phyloP scores from a whole-genome alignment of 2,888 invertebrate species.

The Thelaira solivaga region DNA sequence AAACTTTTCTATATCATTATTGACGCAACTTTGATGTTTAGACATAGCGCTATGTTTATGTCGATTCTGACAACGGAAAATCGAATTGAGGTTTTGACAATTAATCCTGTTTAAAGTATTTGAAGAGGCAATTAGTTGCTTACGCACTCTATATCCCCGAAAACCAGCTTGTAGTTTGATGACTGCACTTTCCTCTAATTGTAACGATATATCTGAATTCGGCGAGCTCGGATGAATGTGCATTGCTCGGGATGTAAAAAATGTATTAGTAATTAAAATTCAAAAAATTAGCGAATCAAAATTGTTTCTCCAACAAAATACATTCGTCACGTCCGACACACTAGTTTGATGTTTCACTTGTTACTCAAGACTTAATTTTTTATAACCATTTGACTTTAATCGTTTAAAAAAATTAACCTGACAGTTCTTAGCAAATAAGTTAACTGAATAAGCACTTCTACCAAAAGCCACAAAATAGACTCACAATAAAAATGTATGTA shows the following conservation, averaged over 20 bases:
- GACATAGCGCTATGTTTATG: conserved; percentile 33
- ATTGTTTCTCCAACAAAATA: neutral
- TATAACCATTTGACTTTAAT: neutral
- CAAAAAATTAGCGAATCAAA: neutral
- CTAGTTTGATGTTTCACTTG: neutral
- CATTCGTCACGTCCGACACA: neutral
- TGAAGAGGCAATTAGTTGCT: conserved; percentile 71
- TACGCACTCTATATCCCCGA: conserved; percentile 79
- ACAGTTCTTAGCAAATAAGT: conserved; percentile 46
- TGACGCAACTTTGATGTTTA: conserved; percentile 20
- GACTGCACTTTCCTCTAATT: conserved; percentile 77
- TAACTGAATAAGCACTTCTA: conserved; percentile 59
- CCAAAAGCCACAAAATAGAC: conserved; percentile 34
- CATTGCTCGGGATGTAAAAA: conserved; percentile 70
- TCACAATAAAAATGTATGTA: conserved; percentile 30
- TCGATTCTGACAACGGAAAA: conserved; percentile 24
- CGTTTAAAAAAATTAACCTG: conserved; percentile 28
- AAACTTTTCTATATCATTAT: no score
- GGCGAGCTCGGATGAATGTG: conserved; percentile 77
- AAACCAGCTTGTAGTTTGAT: conserved; percentile 80
- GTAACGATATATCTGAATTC: conserved; percentile 70
- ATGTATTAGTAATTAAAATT: conserved; percentile 16
- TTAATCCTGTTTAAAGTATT: conserved; percentile 60
- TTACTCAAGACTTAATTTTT: neutral
- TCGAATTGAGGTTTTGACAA: conserved; percentile 35